Conservation (phyloP, 2,888 invertebrate species). For the Drosophila leonis region DNA sequence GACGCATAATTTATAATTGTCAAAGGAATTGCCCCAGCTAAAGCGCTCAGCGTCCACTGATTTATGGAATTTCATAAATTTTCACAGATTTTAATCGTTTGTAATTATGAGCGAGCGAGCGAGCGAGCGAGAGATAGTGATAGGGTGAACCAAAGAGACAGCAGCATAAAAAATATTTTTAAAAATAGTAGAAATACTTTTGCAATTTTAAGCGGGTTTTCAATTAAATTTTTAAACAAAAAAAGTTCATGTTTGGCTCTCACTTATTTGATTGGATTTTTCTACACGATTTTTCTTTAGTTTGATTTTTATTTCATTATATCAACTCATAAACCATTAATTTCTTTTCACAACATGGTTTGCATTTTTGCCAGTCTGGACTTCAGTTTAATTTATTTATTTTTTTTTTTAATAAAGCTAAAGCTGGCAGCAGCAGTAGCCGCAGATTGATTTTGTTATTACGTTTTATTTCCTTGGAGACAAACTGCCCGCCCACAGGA, state of each 20-base stretch:
- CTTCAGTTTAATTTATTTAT: slow-evolving; percentile 21
- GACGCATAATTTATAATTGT: slow-evolving; percentile 80
- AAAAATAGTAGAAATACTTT: slow-evolving; percentile 24
- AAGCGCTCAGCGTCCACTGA: slow-evolving; percentile 60
- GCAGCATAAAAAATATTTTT: slow-evolving; percentile 10
- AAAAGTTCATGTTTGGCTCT: slow-evolving; percentile 52
- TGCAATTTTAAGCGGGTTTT: slow-evolving; percentile 53
- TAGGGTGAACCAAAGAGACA: slow-evolving; percentile 3
- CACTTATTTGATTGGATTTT: slow-evolving; percentile 73
- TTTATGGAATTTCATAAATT: slow-evolving; percentile 84
- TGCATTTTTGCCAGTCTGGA: slow-evolving; percentile 30
- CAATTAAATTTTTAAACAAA: slow-evolving; percentile 72
- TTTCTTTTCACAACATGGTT: slow-evolving; percentile 19
- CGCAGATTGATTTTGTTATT: slow-evolving; percentile 81
- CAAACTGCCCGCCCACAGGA: slow-evolving; percentile 68
- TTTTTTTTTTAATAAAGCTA: slow-evolving; percentile 49
- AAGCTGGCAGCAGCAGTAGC: slow-evolving; percentile 40
- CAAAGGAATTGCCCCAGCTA: slow-evolving; percentile 63
- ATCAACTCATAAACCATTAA: slow-evolving; percentile 27
- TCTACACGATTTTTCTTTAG: slow-evolving; percentile 28
- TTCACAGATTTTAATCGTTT: slow-evolving; percentile 83
- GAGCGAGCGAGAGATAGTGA: not conserved
- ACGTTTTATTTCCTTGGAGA: slow-evolving; percentile 82
- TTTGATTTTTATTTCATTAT: slow-evolving; percentile 57
- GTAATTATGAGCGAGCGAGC: slow-evolving; percentile 69